Evolutionary conservation across 2,888 invertebrate genomes (phyloP).

Genomic region (Colletes collaris): DNA sequence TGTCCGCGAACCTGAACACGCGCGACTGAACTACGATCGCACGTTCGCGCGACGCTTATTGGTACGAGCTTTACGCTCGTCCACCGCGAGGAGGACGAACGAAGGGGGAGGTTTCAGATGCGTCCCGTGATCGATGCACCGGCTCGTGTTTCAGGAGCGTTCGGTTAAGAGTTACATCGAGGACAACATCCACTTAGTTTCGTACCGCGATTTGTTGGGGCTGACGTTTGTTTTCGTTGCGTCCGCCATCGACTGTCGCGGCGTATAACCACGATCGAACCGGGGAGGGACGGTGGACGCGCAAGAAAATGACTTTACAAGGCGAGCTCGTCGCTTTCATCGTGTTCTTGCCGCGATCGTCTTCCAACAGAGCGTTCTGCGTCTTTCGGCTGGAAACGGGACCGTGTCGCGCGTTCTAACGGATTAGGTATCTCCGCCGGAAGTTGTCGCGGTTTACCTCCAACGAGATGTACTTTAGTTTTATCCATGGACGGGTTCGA

Average conservation of each 20-base stretch:
- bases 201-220: constrained; percentile 2
- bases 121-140: constrained; percentile 31
- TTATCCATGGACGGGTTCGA: too few species aligned
- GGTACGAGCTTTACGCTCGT: constrained; percentile 29
- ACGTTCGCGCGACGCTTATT: constrained; percentile 12
- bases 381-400: too few species aligned
- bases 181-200: constrained; percentile 30
- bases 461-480: too few species aligned
- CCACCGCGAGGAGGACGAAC: background rate
- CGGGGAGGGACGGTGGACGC: too few species aligned
- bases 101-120: constrained; percentile 1
- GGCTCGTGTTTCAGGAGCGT: constrained; percentile 26
- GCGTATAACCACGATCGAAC: background rate
- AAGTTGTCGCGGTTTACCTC: too few species aligned
- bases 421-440: too few species aligned
- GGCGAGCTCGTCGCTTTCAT: background rate
- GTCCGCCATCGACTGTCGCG: background rate
- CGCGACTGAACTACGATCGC: constrained; percentile 9
- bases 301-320: background rate
- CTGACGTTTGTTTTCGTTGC: constrained; percentile 10
- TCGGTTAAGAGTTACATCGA: background rate
- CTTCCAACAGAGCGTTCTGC: too few species aligned
- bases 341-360: too few species aligned
- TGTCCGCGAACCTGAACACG: constrained; percentile 29
- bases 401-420: too few species aligned